Percentiles rank a stretch among this genome's conserved stretches.
These are phyloP conservation scores for Rynchops niger DNA, from an alignment of 2,113 vertebrate genomes.

Conservation along the genomic window DNA sequence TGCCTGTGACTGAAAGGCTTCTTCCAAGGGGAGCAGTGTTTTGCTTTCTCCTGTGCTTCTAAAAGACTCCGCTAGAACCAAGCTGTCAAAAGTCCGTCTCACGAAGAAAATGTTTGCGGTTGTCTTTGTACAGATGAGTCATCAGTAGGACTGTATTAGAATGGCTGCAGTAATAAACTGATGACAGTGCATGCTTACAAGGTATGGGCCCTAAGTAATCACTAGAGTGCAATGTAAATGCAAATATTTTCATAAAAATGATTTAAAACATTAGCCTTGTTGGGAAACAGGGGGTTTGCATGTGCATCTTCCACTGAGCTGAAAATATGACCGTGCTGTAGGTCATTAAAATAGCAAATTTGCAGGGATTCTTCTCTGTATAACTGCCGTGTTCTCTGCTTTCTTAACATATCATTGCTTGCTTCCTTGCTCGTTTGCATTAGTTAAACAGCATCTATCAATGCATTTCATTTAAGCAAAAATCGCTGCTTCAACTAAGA, in stretches of 20 bases:
- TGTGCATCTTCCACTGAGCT: slow-evolving; percentile 7
- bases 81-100: neutral
- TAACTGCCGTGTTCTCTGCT: neutral
- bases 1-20: neutral
- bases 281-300: neutral
- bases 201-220: slow-evolving; percentile 22
- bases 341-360: slow-evolving; percentile 46
- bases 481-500: neutral
- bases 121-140: neutral
- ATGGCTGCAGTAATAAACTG: slow-evolving; percentile 21
- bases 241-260: slow-evolving; percentile 62
- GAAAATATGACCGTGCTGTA: slow-evolving; percentile 14
- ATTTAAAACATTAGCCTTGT: slow-evolving; percentile 42
- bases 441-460: slow-evolving; percentile 33
- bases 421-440: slow-evolving; percentile 29
- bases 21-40: neutral
- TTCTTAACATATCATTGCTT: slow-evolving; percentile 19
- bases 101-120: neutral
- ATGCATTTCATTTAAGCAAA: slow-evolving; percentile 27
- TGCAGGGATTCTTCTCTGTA: neutral
- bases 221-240: slow-evolving; percentile 51
- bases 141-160: neutral
- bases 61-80: neutral
- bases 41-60: neutral
- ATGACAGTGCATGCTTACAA: slow-evolving; percentile 18